Conservation (phyloP, 1,140 invertebrate genomes). For the Himalopsyche phryganea region DNA sequence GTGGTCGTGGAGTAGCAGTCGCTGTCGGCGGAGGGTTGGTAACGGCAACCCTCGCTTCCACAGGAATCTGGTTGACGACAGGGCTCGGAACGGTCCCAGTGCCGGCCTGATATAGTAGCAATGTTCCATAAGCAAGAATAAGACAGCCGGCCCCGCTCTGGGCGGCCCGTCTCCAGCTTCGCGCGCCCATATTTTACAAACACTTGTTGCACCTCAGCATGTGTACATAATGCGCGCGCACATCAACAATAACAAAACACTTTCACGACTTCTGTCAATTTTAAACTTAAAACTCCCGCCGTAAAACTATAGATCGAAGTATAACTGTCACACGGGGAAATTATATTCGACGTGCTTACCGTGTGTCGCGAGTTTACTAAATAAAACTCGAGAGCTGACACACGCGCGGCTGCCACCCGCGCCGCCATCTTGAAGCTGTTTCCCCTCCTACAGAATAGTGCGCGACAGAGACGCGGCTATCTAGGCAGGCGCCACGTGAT, state of each 20-base stretch:
- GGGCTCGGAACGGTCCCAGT: constrained; percentile 1
- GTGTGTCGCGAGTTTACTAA: constrained; percentile 24
- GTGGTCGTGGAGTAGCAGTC: constrained; percentile 58
- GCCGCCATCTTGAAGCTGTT: constrained; percentile 18
- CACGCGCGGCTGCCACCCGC: constrained; percentile 5
- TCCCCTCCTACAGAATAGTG: constrained; percentile 8
- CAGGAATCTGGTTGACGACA: not conserved
- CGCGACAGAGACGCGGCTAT: constrained; percentile 17
- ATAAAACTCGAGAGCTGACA: constrained; percentile 17
- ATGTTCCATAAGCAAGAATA: constrained; percentile 18
- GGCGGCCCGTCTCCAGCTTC: constrained; percentile 26
- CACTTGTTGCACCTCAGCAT: constrained; percentile 13
- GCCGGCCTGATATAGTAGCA: constrained; percentile 19
- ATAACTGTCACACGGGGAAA: not conserved
- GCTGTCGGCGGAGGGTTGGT: constrained; percentile 13
- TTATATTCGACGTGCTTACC: not conserved
- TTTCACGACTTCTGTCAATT: constrained; percentile 6
- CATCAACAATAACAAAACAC: constrained; percentile 17
- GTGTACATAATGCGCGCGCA: constrained; percentile 7
- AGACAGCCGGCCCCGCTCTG: constrained; percentile 22
- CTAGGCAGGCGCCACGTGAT: constrained; percentile 21
- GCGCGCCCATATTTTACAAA: constrained; percentile 10
- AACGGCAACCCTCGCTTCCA: not conserved
- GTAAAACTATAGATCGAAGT: constrained; percentile 9
- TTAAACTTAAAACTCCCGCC: constrained; percentile 13